Evolutionary conservation across 2,113 vertebrate species (phyloP).

Genomic region (Ceyx margarethae): DNA sequence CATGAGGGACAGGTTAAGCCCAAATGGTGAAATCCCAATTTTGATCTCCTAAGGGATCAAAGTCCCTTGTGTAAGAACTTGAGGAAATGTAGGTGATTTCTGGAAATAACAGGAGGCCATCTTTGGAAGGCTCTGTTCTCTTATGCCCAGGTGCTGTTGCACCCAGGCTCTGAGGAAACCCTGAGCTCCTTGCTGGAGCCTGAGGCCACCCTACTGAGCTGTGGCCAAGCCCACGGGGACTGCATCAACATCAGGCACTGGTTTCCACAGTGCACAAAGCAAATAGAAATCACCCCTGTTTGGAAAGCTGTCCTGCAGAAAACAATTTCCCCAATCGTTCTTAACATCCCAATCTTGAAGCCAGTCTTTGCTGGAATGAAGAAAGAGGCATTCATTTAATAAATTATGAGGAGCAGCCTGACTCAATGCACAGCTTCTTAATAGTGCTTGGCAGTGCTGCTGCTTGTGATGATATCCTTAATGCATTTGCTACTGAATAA

Average conservation of each 20-base stretch:
- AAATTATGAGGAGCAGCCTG: conserved; percentile 66
- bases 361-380: conserved; percentile 35
- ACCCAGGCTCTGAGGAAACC: neutral
- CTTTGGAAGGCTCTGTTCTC: neutral
- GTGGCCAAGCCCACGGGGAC: neutral
- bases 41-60: neutral
- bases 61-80: neutral
- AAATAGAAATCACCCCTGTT: neutral
- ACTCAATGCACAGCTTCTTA: conserved; percentile 19
- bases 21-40: neutral
- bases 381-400: conserved; percentile 60
- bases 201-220: neutral
- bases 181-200: neutral
- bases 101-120: neutral
- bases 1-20: fast-evolving
- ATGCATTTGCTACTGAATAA: conserved; percentile 73
- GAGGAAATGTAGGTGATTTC: neutral
- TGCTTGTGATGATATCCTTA: conserved; percentile 49
- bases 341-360: conserved; percentile 24
- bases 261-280: neutral
- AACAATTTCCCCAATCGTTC: conserved; percentile 13
- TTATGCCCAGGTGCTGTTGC: neutral
- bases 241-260: neutral
- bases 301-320: neutral
- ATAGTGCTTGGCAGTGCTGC: conserved; percentile 33